phyloP scores from a whole-genome alignment of 2,888 invertebrate genomes.

The Aethes cnicana region DNA sequence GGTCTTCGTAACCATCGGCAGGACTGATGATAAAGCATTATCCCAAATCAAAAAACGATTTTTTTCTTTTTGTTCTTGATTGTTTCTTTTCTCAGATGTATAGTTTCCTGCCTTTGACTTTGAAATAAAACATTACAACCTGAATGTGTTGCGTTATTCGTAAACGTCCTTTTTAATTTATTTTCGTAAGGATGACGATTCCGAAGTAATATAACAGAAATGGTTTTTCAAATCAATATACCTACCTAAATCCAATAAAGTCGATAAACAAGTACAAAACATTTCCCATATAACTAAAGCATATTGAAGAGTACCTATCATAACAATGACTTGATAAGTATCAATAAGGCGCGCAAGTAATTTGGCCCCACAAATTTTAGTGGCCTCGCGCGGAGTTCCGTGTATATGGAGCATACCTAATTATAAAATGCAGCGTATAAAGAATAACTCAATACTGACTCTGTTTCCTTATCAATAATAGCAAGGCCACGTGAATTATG shows the following conservation, averaged over 20 bases:
- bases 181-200: too few species aligned
- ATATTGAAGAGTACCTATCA: conserved; percentile 36
- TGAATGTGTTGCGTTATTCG: too few species aligned
- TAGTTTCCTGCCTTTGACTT: background rate
- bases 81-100: too few species aligned
- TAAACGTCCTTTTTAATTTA: too few species aligned
- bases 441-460: conserved; percentile 33
- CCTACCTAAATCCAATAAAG: too few species aligned
- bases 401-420: conserved; percentile 27
- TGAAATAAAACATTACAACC: too few species aligned
- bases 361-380: conserved; percentile 36
- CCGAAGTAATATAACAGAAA: too few species aligned
- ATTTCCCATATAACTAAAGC: background rate
- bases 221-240: too few species aligned
- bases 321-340: conserved; percentile 36
- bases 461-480: conserved; percentile 57
- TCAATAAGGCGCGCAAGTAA: conserved; percentile 37
- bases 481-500: conserved; percentile 71
- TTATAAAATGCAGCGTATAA: conserved; percentile 28
- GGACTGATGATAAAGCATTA: conserved; percentile 24
- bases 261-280: background rate
- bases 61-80: too few species aligned
- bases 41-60: conserved; percentile 19
- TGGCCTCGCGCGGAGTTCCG: conserved; percentile 43
- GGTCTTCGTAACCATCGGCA: background rate